These are phyloP conservation scores for Opisthograptis luteolata DNA, from an alignment of 2,888 invertebrate species.

Conservation along the genomic window DNA sequence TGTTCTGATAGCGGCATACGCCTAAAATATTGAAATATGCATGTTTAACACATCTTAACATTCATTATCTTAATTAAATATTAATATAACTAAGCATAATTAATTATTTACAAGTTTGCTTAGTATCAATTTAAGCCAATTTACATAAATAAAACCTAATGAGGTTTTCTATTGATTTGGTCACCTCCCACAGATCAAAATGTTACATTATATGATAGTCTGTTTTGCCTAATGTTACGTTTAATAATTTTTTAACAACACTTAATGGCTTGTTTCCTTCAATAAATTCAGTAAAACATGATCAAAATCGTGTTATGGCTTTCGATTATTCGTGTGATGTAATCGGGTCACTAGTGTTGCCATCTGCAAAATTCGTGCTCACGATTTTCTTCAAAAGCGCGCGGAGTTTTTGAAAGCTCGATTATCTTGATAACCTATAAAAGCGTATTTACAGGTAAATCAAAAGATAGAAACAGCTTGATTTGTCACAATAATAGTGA, in stretches of 20 bases:
- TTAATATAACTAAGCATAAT: neutral
- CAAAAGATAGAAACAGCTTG: no score
- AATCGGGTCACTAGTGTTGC: constrained; percentile 32
- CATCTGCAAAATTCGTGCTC: constrained; percentile 35
- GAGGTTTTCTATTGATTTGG: constrained; percentile 1
- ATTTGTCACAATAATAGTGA: no score
- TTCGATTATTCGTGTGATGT: constrained; percentile 25
- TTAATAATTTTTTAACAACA: constrained; percentile 16
- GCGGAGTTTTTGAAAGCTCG: constrained; percentile 17
- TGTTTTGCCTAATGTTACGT: neutral
- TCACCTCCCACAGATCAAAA: constrained; percentile 26
- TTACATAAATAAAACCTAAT: constrained; percentile 3
- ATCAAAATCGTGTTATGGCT: constrained; percentile 22
- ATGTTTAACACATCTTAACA: neutral
- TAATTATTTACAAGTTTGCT: neutral
- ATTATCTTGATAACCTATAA: constrained; percentile 25
- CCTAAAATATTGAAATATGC: neutral
- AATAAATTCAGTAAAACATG: constrained; percentile 21
- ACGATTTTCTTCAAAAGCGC: constrained; percentile 25
- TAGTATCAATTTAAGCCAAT: constrained; percentile 6
- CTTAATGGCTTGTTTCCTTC: constrained; percentile 22
- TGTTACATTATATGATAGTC: neutral
- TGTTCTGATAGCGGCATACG: no score
- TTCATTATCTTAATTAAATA: neutral
- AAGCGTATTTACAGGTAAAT: no score